phyloP scores from a whole-genome alignment of 2,113 vertebrate genomes.

The Neomonachus schauinslandi region DNA sequence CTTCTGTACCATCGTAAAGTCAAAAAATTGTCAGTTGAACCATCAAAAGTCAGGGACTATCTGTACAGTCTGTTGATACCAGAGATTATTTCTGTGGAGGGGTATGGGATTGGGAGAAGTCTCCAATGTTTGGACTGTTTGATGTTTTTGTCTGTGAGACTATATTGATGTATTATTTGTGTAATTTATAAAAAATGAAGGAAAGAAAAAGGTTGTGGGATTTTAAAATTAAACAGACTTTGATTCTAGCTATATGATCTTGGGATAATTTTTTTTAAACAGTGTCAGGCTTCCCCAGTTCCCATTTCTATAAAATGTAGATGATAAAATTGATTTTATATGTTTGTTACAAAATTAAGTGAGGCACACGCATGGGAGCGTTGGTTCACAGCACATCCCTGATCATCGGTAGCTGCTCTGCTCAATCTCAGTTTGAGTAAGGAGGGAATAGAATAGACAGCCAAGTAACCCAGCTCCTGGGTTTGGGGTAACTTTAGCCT shows the following conservation, averaged over 20 bases:
- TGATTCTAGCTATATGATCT: neutral
- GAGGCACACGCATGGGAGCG: neutral
- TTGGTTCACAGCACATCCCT: neutral
- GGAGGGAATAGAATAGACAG: neutral
- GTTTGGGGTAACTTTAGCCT: neutral
- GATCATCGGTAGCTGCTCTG: neutral
- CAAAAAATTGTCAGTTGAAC: neutral
- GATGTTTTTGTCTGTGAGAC: neutral
- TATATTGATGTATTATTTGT: neutral
- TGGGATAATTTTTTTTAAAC: neutral
- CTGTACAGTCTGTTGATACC: neutral
- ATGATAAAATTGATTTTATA: neutral
- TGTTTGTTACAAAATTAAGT: neutral
- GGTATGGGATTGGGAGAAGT: neutral
- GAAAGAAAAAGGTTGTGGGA: neutral
- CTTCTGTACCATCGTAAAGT: neutral
- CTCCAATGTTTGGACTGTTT: neutral
- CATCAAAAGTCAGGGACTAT: neutral
- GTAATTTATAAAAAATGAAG: neutral
- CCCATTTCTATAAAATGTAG: neutral
- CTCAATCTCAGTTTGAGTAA: neutral
- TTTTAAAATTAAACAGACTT: constrained; percentile 22
- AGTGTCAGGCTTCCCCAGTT: neutral
- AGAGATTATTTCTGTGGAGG: neutral
- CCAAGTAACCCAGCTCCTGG: neutral